Conservation (phyloP, 2,113 vertebrate genomes). For the Collichthys lucidus region DNA sequence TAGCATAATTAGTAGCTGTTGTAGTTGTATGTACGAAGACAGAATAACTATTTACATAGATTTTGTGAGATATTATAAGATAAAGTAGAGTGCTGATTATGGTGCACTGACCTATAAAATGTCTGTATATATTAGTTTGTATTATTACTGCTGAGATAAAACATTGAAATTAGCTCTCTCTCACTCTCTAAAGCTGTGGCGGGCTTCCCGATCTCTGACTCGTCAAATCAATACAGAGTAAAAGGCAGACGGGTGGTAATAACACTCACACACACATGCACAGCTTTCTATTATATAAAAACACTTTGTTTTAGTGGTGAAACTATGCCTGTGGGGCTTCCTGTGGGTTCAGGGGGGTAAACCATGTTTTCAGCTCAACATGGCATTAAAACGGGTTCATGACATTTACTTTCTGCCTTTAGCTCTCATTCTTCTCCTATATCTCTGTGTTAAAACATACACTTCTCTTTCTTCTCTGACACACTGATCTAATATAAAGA, state of each 20-base stretch:
- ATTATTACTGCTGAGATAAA: background rate
- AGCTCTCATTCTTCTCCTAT: background rate
- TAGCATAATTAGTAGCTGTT: background rate
- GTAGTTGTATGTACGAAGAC: background rate
- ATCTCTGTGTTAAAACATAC: background rate
- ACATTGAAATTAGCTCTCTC: background rate
- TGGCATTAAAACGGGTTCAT: constrained; percentile 16
- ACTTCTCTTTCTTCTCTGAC: background rate
- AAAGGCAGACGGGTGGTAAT: background rate
- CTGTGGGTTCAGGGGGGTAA: background rate
- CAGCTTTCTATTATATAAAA: constrained; percentile 19
- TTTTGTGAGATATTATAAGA: background rate
- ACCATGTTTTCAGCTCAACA: constrained; percentile 33
- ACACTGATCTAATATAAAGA: background rate
- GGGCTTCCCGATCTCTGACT: background rate
- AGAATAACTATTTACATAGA: background rate
- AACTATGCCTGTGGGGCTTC: constrained; percentile 10
- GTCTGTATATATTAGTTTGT: background rate
- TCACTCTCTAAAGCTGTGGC: background rate
- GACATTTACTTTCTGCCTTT: constrained; percentile 16
- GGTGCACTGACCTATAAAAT: background rate
- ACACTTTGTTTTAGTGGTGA: constrained; percentile 17
- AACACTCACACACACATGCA: constrained; percentile 3
- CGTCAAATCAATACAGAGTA: constrained; percentile 9
- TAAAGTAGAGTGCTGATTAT: background rate